Percentiles rank a stretch among this genome's conserved stretches.
phyloP scores from a whole-genome alignment of 2,113 vertebrate genomes.

The Oncorhynchus masou region DNA sequence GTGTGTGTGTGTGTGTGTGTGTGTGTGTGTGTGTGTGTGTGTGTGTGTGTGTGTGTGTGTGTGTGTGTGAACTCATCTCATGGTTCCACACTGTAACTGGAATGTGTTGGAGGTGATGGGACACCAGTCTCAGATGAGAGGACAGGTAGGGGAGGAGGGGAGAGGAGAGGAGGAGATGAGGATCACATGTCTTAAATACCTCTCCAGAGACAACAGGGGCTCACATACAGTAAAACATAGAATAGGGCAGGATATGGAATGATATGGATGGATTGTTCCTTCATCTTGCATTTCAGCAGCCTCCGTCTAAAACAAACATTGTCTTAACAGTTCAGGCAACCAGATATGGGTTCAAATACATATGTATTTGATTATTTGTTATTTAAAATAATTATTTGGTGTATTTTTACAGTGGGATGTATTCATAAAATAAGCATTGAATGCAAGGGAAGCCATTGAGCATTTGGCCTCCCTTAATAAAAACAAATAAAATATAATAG shows the following conservation, averaged over 20 bases:
- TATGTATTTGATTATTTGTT: too few species aligned
- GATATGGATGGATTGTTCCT: neutral
- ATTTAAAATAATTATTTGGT: too few species aligned
- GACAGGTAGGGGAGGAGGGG: conserved; percentile 32
- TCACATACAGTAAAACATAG: neutral
- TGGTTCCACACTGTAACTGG: conserved; percentile 4
- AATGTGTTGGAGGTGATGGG: conserved; percentile 29
- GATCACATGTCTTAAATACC: conserved; percentile 61
- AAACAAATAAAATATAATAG: too few species aligned
- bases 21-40: conserved; percentile 16
- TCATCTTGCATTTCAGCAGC: neutral
- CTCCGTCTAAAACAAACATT: too few species aligned
- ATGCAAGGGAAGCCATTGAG: too few species aligned
- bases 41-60: conserved; percentile 15
- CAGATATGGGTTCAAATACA: too few species aligned
- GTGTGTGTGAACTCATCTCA: conserved; percentile 51
- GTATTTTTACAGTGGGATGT: too few species aligned
- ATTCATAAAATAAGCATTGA: too few species aligned
- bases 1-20: conserved; percentile 15
- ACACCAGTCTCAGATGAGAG: conserved; percentile 34
- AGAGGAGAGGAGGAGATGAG: neutral
- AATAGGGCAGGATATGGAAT: neutral
- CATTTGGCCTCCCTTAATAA: too few species aligned
- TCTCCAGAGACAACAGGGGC: conserved; percentile 16
- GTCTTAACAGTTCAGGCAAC: too few species aligned